A percentile compares a stretch with the other conserved stretches of the same genome.
These are phyloP conservation scores for Heliconius ethilla DNA, from an alignment of 2,888 invertebrate genomes.

Conservation along the genomic window DNA sequence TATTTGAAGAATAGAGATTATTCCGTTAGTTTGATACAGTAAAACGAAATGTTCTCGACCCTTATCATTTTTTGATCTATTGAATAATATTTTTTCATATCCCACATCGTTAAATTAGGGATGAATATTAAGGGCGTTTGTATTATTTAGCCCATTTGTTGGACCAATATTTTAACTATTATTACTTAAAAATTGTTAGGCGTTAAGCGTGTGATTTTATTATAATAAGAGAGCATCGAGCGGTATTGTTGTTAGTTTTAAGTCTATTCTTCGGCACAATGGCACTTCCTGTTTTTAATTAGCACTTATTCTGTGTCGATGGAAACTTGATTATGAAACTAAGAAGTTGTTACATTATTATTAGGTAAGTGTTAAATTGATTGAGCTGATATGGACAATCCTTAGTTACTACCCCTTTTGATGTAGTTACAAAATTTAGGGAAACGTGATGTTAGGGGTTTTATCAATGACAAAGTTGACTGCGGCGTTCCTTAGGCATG, in stretches of 20 bases:
- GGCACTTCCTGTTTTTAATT: constrained; percentile 83
- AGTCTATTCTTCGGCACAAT: constrained; percentile 81
- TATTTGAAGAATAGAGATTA: constrained; percentile 77
- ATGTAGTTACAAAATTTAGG: constrained; percentile 78
- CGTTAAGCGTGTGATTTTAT: constrained; percentile 82
- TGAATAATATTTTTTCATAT: constrained; percentile 82
- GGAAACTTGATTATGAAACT: constrained; percentile 79
- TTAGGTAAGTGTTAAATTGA: constrained; percentile 82
- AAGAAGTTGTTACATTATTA: constrained; percentile 82
- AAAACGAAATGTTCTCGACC: constrained; percentile 76
- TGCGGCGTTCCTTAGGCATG: constrained; percentile 66
- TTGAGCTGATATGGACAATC: constrained; percentile 81
- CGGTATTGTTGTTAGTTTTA: constrained; percentile 82
- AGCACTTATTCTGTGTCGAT: constrained; percentile 83
- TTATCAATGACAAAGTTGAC: constrained; percentile 82
- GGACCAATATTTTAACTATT: constrained; percentile 83
- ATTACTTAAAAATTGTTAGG: constrained; percentile 83
- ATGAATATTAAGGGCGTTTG: constrained; percentile 82
- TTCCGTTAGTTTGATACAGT: constrained; percentile 73
- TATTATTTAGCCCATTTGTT: constrained; percentile 83
- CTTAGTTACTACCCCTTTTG: constrained; percentile 79
- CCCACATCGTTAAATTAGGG: constrained; percentile 82
- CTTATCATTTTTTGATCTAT: constrained; percentile 81
- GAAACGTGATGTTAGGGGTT: constrained; percentile 80
- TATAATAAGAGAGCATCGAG: constrained; percentile 80